Conservation (phyloP, 2,113 vertebrate species). For the Colistium nudipinnis region DNA sequence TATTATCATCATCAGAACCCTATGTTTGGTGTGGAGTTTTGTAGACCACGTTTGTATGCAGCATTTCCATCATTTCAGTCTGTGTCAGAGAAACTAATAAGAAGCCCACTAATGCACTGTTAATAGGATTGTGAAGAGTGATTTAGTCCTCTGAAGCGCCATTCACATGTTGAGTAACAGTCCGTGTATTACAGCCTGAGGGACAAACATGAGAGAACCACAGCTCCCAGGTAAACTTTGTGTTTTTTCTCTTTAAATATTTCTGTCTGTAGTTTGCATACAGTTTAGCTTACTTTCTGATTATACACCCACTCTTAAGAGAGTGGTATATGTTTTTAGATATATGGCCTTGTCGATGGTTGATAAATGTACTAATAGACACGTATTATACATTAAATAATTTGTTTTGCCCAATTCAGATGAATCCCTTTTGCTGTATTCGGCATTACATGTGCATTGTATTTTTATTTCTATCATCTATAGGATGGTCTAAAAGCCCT, state of each 20-base stretch:
- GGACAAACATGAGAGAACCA: slow-evolving; percentile 74
- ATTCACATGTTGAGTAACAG: slow-evolving; percentile 54
- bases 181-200: slow-evolving; percentile 43
- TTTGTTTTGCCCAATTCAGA: background rate
- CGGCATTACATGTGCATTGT: background rate
- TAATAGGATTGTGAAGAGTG: slow-evolving; percentile 79
- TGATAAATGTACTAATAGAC: background rate
- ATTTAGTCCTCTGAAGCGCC: slow-evolving; percentile 43
- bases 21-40: background rate
- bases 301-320: background rate
- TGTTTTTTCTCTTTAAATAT: background rate
- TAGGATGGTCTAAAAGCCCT: background rate
- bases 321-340: background rate
- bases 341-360: background rate
- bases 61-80: slow-evolving; percentile 33
- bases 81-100: slow-evolving; percentile 33
- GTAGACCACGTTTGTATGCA: slow-evolving; percentile 3
- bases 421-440: background rate
- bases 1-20: background rate
- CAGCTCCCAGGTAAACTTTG: slow-evolving; percentile 72
- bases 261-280: background rate
- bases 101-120: slow-evolving; percentile 61
- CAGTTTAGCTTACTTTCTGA: background rate
- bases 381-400: background rate
- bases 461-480: background rate